Percentiles rank a stretch among this genome's conserved stretches.
Evolutionary conservation across 2,888 invertebrate genomes (phyloP).

Genomic region (Eupelmus urozonus): DNA sequence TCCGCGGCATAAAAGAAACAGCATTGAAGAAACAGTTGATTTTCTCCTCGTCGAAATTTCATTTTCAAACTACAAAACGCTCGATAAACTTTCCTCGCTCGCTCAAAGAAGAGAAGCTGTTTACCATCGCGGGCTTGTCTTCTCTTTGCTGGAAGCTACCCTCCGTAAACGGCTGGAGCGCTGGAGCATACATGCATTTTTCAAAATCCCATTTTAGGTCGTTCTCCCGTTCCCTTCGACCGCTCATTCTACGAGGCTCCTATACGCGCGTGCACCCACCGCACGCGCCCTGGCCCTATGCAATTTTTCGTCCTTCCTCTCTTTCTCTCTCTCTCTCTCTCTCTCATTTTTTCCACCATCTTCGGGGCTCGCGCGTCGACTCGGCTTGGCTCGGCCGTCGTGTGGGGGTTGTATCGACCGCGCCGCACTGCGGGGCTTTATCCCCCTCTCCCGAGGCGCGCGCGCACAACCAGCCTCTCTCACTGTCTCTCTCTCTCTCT

Average conservation of each 20-base stretch:
- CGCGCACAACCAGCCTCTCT: conserved; percentile 38
- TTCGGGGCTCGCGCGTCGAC: not conserved
- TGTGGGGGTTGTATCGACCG: conserved; percentile 75
- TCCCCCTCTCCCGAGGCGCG: conserved; percentile 66
- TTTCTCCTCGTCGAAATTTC: too few species aligned
- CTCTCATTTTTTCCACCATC: conserved; percentile 5
- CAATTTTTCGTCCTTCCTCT: conserved; percentile 1
- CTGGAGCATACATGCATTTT: not conserved
- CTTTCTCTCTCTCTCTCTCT: conserved; percentile 1
- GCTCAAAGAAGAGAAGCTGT: too few species aligned
- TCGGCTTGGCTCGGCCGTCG: conserved; percentile 37
- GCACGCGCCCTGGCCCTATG: too few species aligned
- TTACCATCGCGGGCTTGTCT: too few species aligned
- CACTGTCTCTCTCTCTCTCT: conserved; percentile 40
- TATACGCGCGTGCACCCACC: too few species aligned
- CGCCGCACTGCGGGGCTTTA: conserved; percentile 77
- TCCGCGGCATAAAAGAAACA: too few species aligned
- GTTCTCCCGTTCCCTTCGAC: not conserved
- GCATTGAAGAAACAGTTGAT: too few species aligned
- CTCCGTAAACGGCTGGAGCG: too few species aligned
- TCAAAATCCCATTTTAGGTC: not conserved
- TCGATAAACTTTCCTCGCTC: too few species aligned
- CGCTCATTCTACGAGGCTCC: too few species aligned
- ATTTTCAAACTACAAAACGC: too few species aligned
- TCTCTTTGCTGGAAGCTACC: too few species aligned